phyloP scores from a whole-genome alignment of 2,888 invertebrate genomes.

The Palloptera scutellata region DNA sequence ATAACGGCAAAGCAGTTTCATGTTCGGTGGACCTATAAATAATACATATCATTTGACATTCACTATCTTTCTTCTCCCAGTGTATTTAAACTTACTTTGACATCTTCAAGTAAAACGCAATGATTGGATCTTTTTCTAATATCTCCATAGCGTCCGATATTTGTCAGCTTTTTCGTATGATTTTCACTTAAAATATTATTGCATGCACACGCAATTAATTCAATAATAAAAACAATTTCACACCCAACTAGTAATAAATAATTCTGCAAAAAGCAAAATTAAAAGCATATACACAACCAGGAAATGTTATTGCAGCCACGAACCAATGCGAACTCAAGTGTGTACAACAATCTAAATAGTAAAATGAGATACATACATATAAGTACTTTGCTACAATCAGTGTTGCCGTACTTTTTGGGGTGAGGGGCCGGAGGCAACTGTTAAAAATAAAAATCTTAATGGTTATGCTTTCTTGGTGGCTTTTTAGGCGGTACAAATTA shows the following conservation, averaged over 20 bases:
- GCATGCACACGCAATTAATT: not conserved
- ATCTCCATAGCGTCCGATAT: conserved; percentile 22
- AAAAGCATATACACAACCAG: conserved; percentile 6
- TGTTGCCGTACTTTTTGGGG: too few relatives aligned
- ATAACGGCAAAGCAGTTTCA: conserved; percentile 25
- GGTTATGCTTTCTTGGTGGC: too few relatives aligned
- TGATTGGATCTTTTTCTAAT: conserved; percentile 32
- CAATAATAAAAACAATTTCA: not conserved
- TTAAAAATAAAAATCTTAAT: too few relatives aligned
- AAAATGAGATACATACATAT: not conserved
- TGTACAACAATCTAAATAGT: not conserved
- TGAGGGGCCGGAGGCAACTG: too few relatives aligned
- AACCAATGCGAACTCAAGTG: conserved; percentile 22
- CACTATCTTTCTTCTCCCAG: conserved; percentile 9
- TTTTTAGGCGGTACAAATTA: too few relatives aligned
- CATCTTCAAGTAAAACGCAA: conserved; percentile 35
- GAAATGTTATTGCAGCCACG: conserved; percentile 17
- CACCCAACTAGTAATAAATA: too few relatives aligned
- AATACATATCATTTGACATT: conserved; percentile 20
- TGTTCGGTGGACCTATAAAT: conserved; percentile 31
- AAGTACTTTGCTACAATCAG: too few relatives aligned
- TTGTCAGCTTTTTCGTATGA: not conserved
- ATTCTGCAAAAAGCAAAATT: not conserved
- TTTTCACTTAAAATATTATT: too few relatives aligned
- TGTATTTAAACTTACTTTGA: conserved; percentile 28